phyloP scores from a whole-genome alignment of 2,113 vertebrate species.

The Phodopus roborovskii region DNA sequence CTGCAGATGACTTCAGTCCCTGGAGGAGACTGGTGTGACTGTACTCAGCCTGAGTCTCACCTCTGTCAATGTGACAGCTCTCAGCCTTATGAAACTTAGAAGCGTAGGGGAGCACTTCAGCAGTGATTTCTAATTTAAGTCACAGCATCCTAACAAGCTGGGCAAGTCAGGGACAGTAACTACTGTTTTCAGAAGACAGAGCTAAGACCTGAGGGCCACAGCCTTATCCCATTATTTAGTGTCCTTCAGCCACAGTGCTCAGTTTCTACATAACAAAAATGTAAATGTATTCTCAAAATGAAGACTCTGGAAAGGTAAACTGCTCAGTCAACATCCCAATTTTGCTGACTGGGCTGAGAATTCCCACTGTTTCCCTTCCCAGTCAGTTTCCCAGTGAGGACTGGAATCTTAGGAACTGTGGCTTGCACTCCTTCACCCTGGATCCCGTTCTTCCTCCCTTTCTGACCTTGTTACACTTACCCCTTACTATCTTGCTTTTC shows the following conservation, averaged over 20 bases:
- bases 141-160: not conserved
- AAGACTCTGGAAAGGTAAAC: not conserved
- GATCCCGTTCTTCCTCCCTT: not conserved
- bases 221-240: not conserved
- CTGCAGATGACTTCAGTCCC: not conserved
- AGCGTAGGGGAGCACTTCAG: not conserved
- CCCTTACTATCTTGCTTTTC: not conserved
- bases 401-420: not conserved
- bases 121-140: not conserved
- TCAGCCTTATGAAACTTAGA: not conserved
- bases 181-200: not conserved
- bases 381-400: not conserved
- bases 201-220: not conserved
- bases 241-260: not conserved
- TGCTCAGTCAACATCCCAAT: not conserved
- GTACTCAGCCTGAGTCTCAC: not conserved
- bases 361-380: not conserved
- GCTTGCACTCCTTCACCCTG: not conserved
- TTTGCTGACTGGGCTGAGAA: not conserved
- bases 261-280: not conserved
- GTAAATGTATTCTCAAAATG: not conserved
- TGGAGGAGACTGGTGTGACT: not conserved
- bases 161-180: not conserved
- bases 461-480: not conserved
- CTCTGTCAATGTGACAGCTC: not conserved